Evolutionary conservation across 1,140 invertebrate species (phyloP), one percentile per base, ranked within the genome.

Genomic region (Lordiphosa collinella): DNA sequence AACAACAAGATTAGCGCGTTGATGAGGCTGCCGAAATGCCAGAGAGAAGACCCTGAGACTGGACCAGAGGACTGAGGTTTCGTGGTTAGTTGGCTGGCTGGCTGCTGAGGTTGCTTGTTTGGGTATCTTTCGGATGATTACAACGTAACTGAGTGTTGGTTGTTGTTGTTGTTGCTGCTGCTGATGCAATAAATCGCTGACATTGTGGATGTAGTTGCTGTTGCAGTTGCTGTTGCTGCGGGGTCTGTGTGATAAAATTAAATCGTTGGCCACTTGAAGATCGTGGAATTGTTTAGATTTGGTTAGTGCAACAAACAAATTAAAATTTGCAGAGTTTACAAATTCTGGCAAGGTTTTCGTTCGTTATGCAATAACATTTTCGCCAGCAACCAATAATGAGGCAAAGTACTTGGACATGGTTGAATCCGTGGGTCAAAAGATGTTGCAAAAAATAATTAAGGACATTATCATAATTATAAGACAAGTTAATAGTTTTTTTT

Each of bases 41-140:
- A 63, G 59, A 46, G 16, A 8, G 10, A 14, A 29, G 7, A 22
- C 34, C 22, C 13, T 18, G 3, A 8, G 57, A 31, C 37, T 36
- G 12, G 46, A 58, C 46, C 11, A 34, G 44, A 18, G 40, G 38
- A 49, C 32, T 31, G 32, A 37, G 54, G 4, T 43, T 61, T 49
- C 29, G 47, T 40, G 52, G 36, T 58, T 70, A 22, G 40, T 22
- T 37, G 36, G 36, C 22, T 44, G 22, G 41, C n/a, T 25, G 64
- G 75, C 75, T 80, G 60, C 75, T 80, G 75, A 80, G 69, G 76
- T 80, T 80, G 65, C 75, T 80, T 80, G 75, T 80, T 80, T 66
- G 59, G 58, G 72, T 78, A 78, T 78, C 66, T 78, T 49, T 55
- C 49, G 32, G 22, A 31, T 62, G 73, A 62, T 78, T 76, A 76